Evolutionary conservation across 2,888 invertebrate genomes (phyloP).

Genomic region (Phragmatobia fuliginosa): DNA sequence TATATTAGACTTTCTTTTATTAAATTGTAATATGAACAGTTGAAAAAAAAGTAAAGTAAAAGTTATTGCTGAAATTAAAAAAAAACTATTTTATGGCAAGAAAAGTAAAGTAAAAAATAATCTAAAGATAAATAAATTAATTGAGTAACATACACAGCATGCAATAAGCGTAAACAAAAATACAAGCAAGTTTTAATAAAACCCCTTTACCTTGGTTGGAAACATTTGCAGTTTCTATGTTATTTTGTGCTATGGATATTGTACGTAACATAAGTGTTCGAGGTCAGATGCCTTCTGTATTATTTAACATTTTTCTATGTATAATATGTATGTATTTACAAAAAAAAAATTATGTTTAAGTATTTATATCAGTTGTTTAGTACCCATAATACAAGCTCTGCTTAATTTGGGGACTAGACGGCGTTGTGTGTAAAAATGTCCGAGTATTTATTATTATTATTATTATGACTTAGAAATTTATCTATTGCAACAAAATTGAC

Average conservation of each 20-base stretch:
- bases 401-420: too few relatives aligned
- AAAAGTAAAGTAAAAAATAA: background rate
- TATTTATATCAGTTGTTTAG: too few relatives aligned
- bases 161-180: conserved; percentile 42
- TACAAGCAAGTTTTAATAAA: conserved; percentile 29
- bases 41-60: background rate
- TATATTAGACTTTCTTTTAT: background rate
- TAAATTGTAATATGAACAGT: background rate
- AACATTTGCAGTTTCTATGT: background rate
- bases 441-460: too few relatives aligned
- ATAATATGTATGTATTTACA: too few relatives aligned
- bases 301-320: too few relatives aligned
- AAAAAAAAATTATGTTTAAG: too few relatives aligned
- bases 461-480: too few relatives aligned
- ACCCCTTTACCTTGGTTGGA: conserved; percentile 13
- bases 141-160: conserved; percentile 22
- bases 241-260: background rate
- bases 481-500: too few relatives aligned
- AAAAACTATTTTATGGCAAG: background rate
- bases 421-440: too few relatives aligned
- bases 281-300: background rate
- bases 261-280: background rate
- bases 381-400: too few relatives aligned
- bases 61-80: background rate
- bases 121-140: background rate